phyloP scores from a whole-genome alignment of 2,888 invertebrate species.

The Noctua fimbriata region DNA sequence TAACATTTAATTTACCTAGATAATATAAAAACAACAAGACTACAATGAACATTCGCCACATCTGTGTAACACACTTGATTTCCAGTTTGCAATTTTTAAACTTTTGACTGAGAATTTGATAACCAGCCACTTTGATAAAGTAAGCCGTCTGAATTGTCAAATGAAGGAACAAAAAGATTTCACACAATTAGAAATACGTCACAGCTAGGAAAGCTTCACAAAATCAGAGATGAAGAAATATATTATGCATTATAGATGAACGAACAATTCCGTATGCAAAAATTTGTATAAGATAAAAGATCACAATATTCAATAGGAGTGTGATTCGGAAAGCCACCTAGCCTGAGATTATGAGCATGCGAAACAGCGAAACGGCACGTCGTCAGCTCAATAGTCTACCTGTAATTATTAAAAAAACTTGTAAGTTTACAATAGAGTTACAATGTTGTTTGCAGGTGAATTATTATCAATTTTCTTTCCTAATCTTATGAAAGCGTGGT shows the following conservation, averaged over 20 bases:
- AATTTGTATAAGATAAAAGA: conserved; percentile 57
- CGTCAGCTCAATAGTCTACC: conserved; percentile 77
- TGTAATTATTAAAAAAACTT: conserved; percentile 67
- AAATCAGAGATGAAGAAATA: conserved; percentile 63
- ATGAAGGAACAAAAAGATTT: conserved; percentile 53
- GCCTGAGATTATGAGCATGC: conserved; percentile 77
- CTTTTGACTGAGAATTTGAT: conserved; percentile 40
- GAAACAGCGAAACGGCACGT: conserved; percentile 67
- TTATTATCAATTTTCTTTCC: background rate
- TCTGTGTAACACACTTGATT: conserved; percentile 46
- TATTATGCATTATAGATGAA: conserved; percentile 70
- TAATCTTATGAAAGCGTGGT: background rate
- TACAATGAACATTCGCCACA: conserved; percentile 50
- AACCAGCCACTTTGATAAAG: conserved; percentile 40
- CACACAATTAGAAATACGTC: conserved; percentile 55
- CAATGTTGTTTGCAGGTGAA: background rate
- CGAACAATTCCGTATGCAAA: conserved; percentile 62
- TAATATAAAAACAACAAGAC: conserved; percentile 65
- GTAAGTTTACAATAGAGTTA: background rate
- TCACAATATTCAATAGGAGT: conserved; percentile 64
- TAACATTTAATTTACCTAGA: conserved; percentile 68
- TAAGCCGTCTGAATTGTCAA: conserved; percentile 44
- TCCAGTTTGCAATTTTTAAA: conserved; percentile 38
- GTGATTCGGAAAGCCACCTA: conserved; percentile 74
- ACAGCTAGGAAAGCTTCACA: conserved; percentile 70